These are phyloP conservation scores for Piezodorus guildinii DNA, from an alignment of 1,140 invertebrate genomes.

Conservation along the genomic window DNA sequence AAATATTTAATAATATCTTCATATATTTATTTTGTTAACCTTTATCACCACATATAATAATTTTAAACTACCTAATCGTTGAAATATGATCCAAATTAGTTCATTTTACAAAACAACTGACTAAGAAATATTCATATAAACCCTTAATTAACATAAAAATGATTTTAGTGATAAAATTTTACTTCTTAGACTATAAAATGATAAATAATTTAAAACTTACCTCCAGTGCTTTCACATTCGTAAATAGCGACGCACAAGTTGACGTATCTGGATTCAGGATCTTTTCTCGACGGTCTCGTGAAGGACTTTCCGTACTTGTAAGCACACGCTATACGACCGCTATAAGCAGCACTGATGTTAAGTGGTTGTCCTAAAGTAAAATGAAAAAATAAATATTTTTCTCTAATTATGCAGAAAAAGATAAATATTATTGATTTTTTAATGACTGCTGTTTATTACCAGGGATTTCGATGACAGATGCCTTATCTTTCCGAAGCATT, in stretches of 20 bases:
- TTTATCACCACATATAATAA: too few species aligned
- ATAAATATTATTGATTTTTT: not conserved
- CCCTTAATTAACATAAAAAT: too few species aligned
- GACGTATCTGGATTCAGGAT: slow-evolving; percentile 74
- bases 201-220: slow-evolving; percentile 36
- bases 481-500: slow-evolving; percentile 69
- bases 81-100: too few species aligned
- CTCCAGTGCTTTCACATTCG: slow-evolving; percentile 97
- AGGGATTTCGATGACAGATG: slow-evolving; percentile 76
- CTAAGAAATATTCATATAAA: too few species aligned
- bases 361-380: slow-evolving; percentile 61
- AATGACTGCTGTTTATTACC: slow-evolving; percentile 36
- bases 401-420: too few species aligned
- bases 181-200: not conserved
- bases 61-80: too few species aligned
- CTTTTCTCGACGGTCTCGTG: slow-evolving; percentile 60
- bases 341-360: slow-evolving; percentile 93
- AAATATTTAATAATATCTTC: too few species aligned
- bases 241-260: slow-evolving; percentile 95
- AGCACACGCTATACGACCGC: slow-evolving; percentile 89
- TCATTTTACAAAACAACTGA: too few species aligned
- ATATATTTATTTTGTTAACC: too few species aligned
- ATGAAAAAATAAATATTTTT: too few species aligned
- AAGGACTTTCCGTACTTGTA: slow-evolving; percentile 85
- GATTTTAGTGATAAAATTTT: too few species aligned